Percentiles rank a stretch among this genome's conserved stretches.
Conservation (phyloP, 1,140 invertebrate genomes). For the Ptiloglossa arizonensis region DNA sequence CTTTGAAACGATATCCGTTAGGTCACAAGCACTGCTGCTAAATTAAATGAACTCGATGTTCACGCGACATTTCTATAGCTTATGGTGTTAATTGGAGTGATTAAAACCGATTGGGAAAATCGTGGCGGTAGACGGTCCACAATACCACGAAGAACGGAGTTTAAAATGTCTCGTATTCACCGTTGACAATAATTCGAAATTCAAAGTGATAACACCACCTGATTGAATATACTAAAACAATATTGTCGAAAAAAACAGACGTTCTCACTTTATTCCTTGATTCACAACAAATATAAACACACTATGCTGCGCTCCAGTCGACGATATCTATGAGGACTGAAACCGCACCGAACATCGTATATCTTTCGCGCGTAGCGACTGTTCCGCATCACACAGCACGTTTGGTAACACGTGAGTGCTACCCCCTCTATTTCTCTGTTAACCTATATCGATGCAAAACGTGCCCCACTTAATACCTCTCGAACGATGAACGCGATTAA, state of each 20-base stretch:
- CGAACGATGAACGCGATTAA: constrained; percentile 48
- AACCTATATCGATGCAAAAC: constrained; percentile 52
- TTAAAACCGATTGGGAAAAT: background rate
- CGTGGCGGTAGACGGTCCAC: background rate
- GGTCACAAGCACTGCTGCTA: constrained; percentile 32
- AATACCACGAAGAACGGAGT: background rate
- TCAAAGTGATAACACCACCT: background rate
- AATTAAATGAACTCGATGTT: constrained; percentile 30
- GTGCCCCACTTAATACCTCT: constrained; percentile 36
- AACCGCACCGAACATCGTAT: constrained; percentile 6
- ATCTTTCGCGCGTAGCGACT: constrained; percentile 36
- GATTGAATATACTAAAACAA: background rate
- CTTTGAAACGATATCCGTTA: constrained; percentile 25
- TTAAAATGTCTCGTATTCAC: constrained; percentile 3
- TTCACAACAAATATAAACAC: constrained; percentile 21
- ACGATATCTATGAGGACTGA: constrained; percentile 44
- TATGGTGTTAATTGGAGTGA: background rate
- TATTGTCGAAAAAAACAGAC: background rate
- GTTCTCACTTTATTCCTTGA: background rate
- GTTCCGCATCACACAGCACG: constrained; percentile 57
- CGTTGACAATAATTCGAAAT: background rate
- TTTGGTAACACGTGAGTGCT: constrained; percentile 63
- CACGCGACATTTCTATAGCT: constrained; percentile 33
- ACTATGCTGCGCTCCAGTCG: constrained; percentile 6
- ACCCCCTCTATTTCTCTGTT: constrained; percentile 34